phyloP scores from a whole-genome alignment of 2,113 vertebrate species.

The Rostratula benghalensis region DNA sequence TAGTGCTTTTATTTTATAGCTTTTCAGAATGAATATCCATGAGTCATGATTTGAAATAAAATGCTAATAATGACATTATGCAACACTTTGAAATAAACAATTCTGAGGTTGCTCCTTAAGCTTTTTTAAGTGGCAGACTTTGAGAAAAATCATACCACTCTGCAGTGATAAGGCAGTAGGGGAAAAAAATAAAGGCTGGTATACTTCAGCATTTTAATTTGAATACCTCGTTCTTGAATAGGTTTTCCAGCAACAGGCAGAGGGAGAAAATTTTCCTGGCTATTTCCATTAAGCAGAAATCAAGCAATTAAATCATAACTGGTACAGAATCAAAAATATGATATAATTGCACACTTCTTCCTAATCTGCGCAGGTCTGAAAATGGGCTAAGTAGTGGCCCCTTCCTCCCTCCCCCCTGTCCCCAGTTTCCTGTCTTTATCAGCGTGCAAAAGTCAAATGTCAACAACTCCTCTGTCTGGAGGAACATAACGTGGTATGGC shows the following conservation, averaged over 20 bases:
- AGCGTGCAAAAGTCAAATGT: background rate
- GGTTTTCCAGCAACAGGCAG: background rate
- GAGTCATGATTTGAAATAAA: constrained; percentile 58
- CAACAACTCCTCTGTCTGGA: background rate
- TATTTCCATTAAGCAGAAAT: background rate
- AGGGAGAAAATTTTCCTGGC: background rate
- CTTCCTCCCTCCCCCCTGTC: background rate
- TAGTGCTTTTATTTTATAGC: constrained; percentile 42
- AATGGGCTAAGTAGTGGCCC: background rate
- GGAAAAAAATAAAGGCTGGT: background rate
- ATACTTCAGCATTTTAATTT: background rate
- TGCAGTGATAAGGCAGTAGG: background rate
- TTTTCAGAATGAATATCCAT: constrained; percentile 53
- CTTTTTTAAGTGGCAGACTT: constrained; percentile 2
- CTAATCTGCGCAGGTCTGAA: background rate
- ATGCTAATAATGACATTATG: constrained; percentile 52
- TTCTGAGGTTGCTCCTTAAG: constrained; percentile 10
- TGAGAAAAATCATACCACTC: background rate
- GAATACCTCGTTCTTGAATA: background rate
- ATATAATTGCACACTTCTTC: background rate
- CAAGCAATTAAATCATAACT: background rate
- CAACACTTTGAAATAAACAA: constrained; percentile 30
- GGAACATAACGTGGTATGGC: accelerated
- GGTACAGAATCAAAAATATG: background rate
- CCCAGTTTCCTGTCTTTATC: background rate